Evolutionary conservation across 1,140 invertebrate genomes (phyloP), one percentile per base, ranked within the genome.

Genomic region (Carposina sasakii): DNA sequence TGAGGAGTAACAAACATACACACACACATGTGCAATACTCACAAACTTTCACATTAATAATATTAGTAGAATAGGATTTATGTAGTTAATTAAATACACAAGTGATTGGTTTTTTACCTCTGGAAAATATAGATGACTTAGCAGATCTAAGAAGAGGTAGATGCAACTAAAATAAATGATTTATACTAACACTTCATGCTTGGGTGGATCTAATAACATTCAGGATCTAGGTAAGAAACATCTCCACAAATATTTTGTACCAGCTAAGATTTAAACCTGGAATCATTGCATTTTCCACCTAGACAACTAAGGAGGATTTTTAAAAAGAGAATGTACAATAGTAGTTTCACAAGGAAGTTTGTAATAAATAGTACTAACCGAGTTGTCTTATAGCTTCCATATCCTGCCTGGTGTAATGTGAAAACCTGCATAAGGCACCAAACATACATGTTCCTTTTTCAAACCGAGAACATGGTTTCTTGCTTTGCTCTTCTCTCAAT

Each of bases 371-470:
- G 30, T 55, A 54, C 41, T 76, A 86, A 90, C 90, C 86, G 12
- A 91, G 63, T 39, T 84, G 62, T 67, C 85, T 81, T 22, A 91
- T 70, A 74, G 90, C 78, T 31, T 86, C 76, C n/a, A n/a, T n/a
- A n/a, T n/a, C n/a, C n/a, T n/a, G n/a, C 28, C 68, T 79, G 8
- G 85, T 87, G 47, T 90, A 91, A 71, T 92, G 90, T 3, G 89
- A 89, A 63, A 87, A 91, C 67, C 86, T 87, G 53, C 90, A 92
- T 42, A 84, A 85, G 9, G 70, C 65, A 10, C 88, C 89, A 79
- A 91, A 92, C 17, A 82, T 66, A 60, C 90, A 92, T 17, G 86
- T 70, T n/a, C 88, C 88, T 37, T 62, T 85, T 9, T 82, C 51
- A 65, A 87, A 90, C 53, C 84, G 85, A 40, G 82, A 75, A 60